Conservation (phyloP, 2,113 vertebrate species). For the Serinus canaria region DNA sequence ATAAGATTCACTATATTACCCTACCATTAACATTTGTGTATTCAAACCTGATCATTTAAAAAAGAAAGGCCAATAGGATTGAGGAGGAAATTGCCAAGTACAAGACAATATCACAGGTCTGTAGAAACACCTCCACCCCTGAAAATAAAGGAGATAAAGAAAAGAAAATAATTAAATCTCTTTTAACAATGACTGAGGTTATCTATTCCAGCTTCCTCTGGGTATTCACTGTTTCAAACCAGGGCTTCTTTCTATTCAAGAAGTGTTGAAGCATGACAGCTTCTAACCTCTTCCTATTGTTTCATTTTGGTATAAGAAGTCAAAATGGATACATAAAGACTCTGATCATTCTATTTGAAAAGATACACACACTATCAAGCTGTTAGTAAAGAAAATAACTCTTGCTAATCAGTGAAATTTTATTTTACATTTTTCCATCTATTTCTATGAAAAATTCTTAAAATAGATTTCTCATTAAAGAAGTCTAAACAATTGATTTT, state of each 20-base stretch:
- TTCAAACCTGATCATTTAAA: background rate
- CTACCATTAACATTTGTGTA: background rate
- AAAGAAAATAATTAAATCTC: background rate
- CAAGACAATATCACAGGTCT: background rate
- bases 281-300: background rate
- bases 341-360: background rate
- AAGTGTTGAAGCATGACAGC: background rate
- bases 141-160: background rate
- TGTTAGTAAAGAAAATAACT: background rate
- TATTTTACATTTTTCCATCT: background rate
- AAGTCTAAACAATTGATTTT: background rate
- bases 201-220: background rate
- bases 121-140: background rate
- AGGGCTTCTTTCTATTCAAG: background rate
- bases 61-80: background rate
- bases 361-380: background rate
- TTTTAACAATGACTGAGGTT: background rate
- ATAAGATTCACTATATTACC: background rate
- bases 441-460: background rate
- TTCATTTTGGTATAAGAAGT: background rate
- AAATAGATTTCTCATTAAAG: background rate
- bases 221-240: background rate
- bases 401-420: background rate
- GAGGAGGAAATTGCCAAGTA: background rate
- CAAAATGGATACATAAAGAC: background rate